Evolutionary conservation across 2,113 vertebrate genomes (phyloP).

Genomic region (Coptodon rendalli): DNA sequence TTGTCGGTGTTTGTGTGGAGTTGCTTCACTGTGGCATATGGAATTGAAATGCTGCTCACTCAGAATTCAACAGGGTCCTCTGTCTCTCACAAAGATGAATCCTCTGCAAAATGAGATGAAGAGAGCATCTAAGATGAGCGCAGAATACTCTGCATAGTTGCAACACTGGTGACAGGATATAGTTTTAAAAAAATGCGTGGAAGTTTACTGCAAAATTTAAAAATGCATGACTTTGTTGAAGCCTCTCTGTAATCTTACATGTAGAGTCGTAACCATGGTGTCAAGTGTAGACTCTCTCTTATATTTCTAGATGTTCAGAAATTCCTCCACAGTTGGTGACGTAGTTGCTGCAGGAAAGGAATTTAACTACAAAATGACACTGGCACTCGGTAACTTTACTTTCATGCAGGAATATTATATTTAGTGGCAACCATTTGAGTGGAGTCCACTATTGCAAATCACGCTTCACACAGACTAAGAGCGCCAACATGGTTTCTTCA

Average conservation of each 20-base stretch:
- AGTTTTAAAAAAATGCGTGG: background rate
- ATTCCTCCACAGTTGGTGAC: background rate
- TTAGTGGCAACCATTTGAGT: background rate
- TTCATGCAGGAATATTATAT: background rate
- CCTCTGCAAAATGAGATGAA: background rate
- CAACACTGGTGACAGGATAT: background rate
- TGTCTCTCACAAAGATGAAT: background rate
- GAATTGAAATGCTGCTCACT: constrained; percentile 41
- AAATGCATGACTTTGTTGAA: background rate
- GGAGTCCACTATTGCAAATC: background rate
- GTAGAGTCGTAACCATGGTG: background rate
- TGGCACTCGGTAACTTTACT: background rate
- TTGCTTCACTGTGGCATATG: background rate
- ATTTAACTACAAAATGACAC: background rate
- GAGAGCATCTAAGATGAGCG: background rate
- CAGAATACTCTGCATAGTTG: background rate
- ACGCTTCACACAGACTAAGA: background rate
- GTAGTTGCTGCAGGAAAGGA: background rate
- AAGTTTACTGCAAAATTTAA: background rate
- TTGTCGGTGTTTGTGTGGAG: background rate
- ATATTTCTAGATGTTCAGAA: background rate
- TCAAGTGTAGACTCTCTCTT: background rate
- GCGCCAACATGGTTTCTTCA: background rate
- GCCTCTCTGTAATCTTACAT: background rate
- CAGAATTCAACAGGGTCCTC: constrained; percentile 23